These are phyloP conservation scores for Scotopteryx bipunctaria DNA, from an alignment of 2,888 invertebrate species.

Conservation along the genomic window DNA sequence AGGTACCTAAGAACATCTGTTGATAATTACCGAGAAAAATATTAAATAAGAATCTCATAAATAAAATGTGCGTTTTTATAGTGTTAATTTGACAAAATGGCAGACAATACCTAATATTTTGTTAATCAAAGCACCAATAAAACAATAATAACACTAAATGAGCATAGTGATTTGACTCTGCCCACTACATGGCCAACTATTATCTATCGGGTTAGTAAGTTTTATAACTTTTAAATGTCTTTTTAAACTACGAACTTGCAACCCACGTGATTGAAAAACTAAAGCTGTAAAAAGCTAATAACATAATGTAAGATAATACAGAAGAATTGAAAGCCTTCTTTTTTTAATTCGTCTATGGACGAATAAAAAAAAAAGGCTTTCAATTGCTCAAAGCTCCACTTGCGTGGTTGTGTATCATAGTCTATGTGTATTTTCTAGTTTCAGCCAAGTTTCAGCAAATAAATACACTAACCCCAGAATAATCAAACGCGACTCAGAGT, in stretches of 20 bases:
- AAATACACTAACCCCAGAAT: no score
- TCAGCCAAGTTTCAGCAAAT: no score
- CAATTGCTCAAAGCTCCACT: no score
- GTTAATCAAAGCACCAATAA: conserved; percentile 27
- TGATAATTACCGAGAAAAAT: not conserved
- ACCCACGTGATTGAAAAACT: conserved; percentile 28
- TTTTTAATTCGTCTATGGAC: no score
- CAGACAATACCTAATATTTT: conserved; percentile 25
- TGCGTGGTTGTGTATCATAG: no score
- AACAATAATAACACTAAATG: conserved; percentile 30
- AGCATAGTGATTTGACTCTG: conserved; percentile 24
- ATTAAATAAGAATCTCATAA: not conserved
- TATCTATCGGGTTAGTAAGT: conserved; percentile 27
- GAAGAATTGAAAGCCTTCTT: no score
- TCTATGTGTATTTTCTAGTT: no score
- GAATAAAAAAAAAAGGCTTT: no score
- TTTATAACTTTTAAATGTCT: conserved; percentile 35
- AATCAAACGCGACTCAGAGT: no score
- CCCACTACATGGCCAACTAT: conserved; percentile 23
- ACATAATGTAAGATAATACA: no score
- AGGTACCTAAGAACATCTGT: not conserved
- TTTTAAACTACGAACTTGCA: conserved; percentile 33
- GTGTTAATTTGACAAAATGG: conserved; percentile 41
- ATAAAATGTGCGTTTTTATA: conserved; percentile 28
- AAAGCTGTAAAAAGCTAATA: conserved; percentile 13